These are phyloP conservation scores for Drosophila leontia DNA, from an alignment of 1,140 invertebrate genomes.

Conservation along the genomic window DNA sequence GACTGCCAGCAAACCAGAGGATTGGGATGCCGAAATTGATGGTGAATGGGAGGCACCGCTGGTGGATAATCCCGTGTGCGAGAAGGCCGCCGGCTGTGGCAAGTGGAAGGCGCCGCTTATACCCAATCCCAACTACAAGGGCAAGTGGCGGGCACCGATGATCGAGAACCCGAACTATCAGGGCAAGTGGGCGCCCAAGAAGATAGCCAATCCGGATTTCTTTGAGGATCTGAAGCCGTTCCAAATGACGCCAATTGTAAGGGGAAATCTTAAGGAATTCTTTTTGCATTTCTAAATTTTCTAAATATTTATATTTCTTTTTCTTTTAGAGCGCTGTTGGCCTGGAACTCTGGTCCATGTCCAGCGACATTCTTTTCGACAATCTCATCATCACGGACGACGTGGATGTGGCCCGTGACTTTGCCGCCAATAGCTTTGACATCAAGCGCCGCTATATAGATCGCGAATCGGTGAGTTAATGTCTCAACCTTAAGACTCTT, in stretches of 20 bases:
- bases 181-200: slow-evolving; percentile 96
- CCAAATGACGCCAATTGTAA: slow-evolving; percentile 95
- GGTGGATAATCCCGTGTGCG: slow-evolving; percentile 96
- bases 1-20: slow-evolving; percentile 93
- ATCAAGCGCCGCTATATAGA: slow-evolving; percentile 93
- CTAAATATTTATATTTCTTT: no score
- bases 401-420: slow-evolving; percentile 90
- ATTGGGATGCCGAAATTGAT: slow-evolving; percentile 99
- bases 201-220: slow-evolving; percentile 95
- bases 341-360: slow-evolving; percentile 99
- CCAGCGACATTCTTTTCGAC: slow-evolving; percentile 96
- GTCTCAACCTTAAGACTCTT: not conserved
- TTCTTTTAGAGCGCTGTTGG: slow-evolving; percentile 95
- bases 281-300: no score
- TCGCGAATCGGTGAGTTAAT: slow-evolving; percentile 90
- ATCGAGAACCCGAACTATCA: slow-evolving; percentile 98
- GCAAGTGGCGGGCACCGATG: slow-evolving; percentile 95
- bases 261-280: slow-evolving; percentile 60
- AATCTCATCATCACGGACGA: slow-evolving; percentile 97
- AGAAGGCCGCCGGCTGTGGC: slow-evolving; percentile 94
- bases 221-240: slow-evolving; percentile 97
- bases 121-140: slow-evolving; percentile 96
- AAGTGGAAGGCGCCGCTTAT: slow-evolving; percentile 94
- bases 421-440: slow-evolving; percentile 93
- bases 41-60: slow-evolving; percentile 98